phyloP scores from a whole-genome alignment of 1,140 invertebrate genomes.

The Hestina assimilis region DNA sequence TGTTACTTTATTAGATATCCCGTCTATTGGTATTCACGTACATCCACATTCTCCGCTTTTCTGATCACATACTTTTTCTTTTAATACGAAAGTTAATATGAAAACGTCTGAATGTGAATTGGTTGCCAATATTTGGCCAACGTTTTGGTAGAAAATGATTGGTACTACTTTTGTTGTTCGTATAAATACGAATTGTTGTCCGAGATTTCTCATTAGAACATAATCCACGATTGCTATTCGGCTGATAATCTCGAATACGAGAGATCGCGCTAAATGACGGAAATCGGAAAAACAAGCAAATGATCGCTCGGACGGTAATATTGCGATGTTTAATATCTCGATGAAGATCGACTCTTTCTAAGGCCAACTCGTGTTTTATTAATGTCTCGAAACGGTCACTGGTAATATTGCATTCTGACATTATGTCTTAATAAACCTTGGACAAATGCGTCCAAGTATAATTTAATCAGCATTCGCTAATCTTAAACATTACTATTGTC shows the following conservation, averaged over 20 bases:
- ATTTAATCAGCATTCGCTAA: not conserved
- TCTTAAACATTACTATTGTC: conserved; percentile 10
- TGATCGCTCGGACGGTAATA: conserved; percentile 10
- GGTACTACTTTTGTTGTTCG: not conserved
- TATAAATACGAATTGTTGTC: not conserved
- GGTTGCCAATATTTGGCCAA: not conserved
- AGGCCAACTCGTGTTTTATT: not conserved
- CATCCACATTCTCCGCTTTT: conserved; percentile 41
- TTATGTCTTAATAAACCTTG: too few species aligned
- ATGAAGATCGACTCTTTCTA: conserved; percentile 9
- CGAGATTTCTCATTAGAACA: conserved; percentile 10
- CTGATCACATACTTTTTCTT: conserved; percentile 33
- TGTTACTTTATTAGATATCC: conserved; percentile 63
- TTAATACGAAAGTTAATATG: conserved; percentile 26
- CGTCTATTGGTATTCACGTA: conserved; percentile 46
- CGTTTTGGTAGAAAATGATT: not conserved
- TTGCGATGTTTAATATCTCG: conserved; percentile 18
- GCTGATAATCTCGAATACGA: conserved; percentile 15
- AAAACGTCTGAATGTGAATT: conserved; percentile 14
- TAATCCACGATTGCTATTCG: conserved; percentile 13
- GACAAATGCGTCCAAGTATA: not conserved
- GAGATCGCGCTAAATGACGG: conserved; percentile 17
- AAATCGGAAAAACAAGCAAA: conserved; percentile 23
- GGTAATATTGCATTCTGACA: not conserved
- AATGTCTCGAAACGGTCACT: not conserved